Base-by-base conservation (phyloP, 2,888 invertebrate species). In the Chrysina gloriosa region DNA sequence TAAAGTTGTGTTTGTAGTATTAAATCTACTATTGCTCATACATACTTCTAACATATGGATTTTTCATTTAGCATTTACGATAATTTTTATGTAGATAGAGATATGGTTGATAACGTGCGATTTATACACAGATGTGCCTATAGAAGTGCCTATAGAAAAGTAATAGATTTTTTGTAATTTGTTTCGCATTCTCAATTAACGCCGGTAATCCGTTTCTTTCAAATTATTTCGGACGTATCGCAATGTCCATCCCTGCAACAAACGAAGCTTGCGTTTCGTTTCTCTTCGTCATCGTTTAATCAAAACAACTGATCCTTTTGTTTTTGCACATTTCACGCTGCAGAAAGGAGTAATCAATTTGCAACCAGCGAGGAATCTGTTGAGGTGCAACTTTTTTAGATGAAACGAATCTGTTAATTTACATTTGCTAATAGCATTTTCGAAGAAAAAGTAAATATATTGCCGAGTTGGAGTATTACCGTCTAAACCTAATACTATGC, bases 281-380 rank as follows among this genome's bases (percentile, higher is more conserved):
- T 31, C 19, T 52, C 52, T 29, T 31, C 31, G 52, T 52, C 52
- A 52, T 50, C 50, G 14, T 52, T 52, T 29, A 52, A 52, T 52
- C 31, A 52, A 52, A 52, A 29, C 4, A 19, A 52, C 52, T 29
- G 52, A 14, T 19, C 31, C 52, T 19, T 52, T 52, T 52, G 52
- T 52, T 52, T 52, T 52, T 52, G 7, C 25, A 29, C 52, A 52
- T 52, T 52, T 52, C 52, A 52, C 52, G 52, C 31, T 31, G 52
- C 52, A 52, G 31, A 52, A 52, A 52, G 19, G 19, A 29, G 52
- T 31, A 52, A 31, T 52, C 52, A 52, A 31, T 52, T 52, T 31
- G 31, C 52, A 16, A 9, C 31, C 14, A 16, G 29, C 52, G 14
- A 31, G 16, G 19, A 19, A 52, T 52, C 31, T 14, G 52, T 52